phyloP scores from a whole-genome alignment of 1,140 invertebrate species.

The Drosophila melanica region DNA sequence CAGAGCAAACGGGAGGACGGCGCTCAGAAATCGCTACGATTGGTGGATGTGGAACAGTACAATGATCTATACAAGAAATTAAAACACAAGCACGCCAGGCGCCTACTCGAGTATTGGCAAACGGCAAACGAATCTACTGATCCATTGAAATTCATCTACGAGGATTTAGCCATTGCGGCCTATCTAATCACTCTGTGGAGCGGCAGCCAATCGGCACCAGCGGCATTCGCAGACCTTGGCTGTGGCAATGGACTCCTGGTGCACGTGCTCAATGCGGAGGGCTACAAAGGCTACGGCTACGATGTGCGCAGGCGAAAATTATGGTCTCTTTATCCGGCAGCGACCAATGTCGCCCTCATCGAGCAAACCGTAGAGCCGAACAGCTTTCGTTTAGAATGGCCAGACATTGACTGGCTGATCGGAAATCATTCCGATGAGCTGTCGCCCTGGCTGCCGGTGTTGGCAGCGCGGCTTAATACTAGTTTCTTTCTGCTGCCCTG shows the following conservation, averaged over 20 bases:
- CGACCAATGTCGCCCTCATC: conserved; percentile 84
- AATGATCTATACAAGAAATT: conserved; percentile 89
- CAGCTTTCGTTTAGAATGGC: conserved; percentile 88
- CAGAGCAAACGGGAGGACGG: conserved; percentile 33
- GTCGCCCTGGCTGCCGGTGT: conserved; percentile 98
- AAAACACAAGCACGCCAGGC: conserved; percentile 91
- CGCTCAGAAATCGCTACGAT: conserved; percentile 86
- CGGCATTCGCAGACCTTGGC: conserved; percentile 95
- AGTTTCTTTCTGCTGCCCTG: conserved; percentile 96
- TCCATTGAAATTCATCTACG: conserved; percentile 97
- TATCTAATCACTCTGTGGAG: conserved; percentile 94
- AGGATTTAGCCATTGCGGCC: conserved; percentile 97
- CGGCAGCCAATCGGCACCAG: conserved; percentile 71
- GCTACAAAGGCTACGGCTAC: conserved; percentile 93
- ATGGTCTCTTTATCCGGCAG: conserved; percentile 91
- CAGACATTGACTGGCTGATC: conserved; percentile 95
- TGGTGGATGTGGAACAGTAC: conserved; percentile 90
- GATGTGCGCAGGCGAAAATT: conserved; percentile 95
- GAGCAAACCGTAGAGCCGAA: conserved; percentile 89
- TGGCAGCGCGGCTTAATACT: conserved; percentile 90
- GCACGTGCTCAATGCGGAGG: conserved; percentile 93
- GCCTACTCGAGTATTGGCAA: conserved; percentile 86
- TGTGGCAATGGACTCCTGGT: conserved; percentile 98
- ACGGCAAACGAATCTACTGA: conserved; percentile 96
- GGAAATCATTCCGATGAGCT: conserved; percentile 99